Base-by-base conservation (phyloP, 2,797 vertebrate genomes). In the Liasis olivaceus region DNA sequence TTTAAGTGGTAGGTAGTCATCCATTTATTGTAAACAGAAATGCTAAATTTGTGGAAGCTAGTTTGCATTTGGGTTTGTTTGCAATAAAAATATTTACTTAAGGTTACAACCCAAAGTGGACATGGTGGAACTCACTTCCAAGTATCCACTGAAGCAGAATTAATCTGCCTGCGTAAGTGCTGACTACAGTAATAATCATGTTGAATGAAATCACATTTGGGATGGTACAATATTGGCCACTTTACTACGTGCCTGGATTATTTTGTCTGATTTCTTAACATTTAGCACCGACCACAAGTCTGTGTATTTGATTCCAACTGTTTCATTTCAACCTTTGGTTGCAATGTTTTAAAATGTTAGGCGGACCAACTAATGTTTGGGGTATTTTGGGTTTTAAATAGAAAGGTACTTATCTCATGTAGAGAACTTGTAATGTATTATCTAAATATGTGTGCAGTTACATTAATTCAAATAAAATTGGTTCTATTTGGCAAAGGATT, bases 71-170 rank as follows among this genome's bases (percentile, higher is more conserved):
- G 69, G 51, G 1, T 72, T 72, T 36, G 2, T 72, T 72, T 94
- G 89, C 85, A 94, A 91, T 87, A 94, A 93, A 94, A 93, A 93
- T 94, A 59, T 94, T 87, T 36, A 42, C 36, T 72, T 6, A 36
- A 72, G 31, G 31, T 72, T 36, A 17, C 36, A 31, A 20, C 66
- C 31, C 36, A 31, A 72, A 72, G 36, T 62, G 51, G 56, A n/a
- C 88, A 20, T 14, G 36, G 12, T 59, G 11, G 88, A 89, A 36
- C 36, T 90, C 59, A 47, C 69, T 47, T 81, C 11, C 4, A 58
- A 72, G 20, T 89, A 58, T 56, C 59, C 59, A n/a, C 81, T 51
- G 26, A 60, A 6, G 47, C 9, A 31, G 51, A 13, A 58, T 91
- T 89, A 42, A 11, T 47, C 63, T 89, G 62, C 6, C 11, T 88